phyloP scores from a whole-genome alignment of 2,113 vertebrate genomes.

The Gorsachius goisagi region DNA sequence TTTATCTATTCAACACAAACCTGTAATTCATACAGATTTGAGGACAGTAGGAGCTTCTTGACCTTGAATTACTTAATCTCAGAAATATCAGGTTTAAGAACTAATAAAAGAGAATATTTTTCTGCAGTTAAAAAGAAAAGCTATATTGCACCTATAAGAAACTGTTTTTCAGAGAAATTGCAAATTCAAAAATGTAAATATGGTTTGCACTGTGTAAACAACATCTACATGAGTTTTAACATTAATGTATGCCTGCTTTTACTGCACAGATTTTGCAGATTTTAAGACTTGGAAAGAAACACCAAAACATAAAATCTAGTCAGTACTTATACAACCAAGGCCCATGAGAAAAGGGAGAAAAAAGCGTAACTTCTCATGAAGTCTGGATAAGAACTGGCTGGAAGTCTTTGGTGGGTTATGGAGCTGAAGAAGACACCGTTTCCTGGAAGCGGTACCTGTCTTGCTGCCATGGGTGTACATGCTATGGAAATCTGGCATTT shows the following conservation, averaged over 20 bases:
- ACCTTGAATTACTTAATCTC: background rate
- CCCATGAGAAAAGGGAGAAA: background rate
- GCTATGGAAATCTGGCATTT: background rate
- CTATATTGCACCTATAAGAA: background rate
- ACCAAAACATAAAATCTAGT: background rate
- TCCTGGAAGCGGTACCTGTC: background rate
- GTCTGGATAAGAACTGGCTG: background rate
- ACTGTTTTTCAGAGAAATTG: background rate
- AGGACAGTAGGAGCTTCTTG: background rate
- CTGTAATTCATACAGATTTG: background rate
- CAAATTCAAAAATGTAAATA: background rate
- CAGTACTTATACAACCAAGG: background rate
- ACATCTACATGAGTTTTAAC: background rate
- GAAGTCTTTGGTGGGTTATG: background rate
- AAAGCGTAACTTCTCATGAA: background rate
- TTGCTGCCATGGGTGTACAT: fast-evolving
- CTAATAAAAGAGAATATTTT: background rate
- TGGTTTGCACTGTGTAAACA: background rate
- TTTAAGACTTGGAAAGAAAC: background rate
- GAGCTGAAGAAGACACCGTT: background rate
- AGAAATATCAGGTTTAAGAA: background rate
- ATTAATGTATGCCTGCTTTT: background rate
- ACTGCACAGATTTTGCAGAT: background rate
- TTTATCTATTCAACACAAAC: background rate
- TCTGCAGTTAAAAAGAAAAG: background rate